Conservation (phyloP, 2,797 vertebrate species). For the Notolabrus celidotus region DNA sequence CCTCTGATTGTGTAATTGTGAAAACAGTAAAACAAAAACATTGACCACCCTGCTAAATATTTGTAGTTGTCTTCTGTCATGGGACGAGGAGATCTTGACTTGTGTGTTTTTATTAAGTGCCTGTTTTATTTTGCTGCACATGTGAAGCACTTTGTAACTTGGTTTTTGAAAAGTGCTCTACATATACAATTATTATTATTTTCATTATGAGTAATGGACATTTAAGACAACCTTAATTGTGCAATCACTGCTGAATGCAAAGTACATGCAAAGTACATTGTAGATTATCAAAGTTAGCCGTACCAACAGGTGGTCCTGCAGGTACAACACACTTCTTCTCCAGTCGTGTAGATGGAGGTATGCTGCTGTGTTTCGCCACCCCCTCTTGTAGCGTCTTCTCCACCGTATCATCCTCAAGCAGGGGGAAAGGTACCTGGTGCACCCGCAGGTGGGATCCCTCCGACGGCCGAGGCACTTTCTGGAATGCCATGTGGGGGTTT, state of each 20-base stretch:
- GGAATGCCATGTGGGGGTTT: constrained; percentile 98
- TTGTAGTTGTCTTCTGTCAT: no score
- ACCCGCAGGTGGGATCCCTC: constrained; percentile 97
- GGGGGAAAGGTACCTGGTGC: constrained; percentile 94
- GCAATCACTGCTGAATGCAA: not conserved
- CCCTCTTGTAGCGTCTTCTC: constrained; percentile 90
- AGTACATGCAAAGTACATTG: not conserved
- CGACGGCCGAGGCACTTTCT: constrained; percentile 96
- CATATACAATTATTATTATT: no score
- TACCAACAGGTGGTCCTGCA: constrained; percentile 94
- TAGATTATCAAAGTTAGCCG: constrained; percentile 59
- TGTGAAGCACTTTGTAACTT: no score
- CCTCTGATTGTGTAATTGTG: no score
- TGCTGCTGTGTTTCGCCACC: constrained; percentile 86
- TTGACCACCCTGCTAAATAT: no score
- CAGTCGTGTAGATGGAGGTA: constrained; percentile 75
- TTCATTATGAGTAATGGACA: no score
- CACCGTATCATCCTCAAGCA: constrained; percentile 89
- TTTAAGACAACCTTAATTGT: no score
- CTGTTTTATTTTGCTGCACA: no score
- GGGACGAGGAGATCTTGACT: no score
- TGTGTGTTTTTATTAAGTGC: no score
- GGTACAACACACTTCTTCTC: constrained; percentile 97
- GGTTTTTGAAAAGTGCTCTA: no score
- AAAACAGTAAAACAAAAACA: no score